Evolutionary conservation across 2,797 vertebrate species (phyloP).

Genomic region (Poecilia picta): DNA sequence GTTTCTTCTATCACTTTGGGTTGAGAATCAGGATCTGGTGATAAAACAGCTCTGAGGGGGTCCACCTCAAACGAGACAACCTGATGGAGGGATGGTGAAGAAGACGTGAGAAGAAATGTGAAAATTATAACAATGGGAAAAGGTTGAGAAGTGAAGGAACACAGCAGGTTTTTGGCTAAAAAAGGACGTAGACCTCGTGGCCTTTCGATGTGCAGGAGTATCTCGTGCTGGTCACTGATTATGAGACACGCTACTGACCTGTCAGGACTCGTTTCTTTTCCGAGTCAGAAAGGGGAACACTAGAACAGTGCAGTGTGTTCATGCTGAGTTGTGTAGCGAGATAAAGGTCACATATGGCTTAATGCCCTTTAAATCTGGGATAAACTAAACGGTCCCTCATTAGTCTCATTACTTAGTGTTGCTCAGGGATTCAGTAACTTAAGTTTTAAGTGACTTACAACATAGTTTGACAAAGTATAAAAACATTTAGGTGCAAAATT

Average conservation of each 20-base stretch:
- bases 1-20: slow-evolving; percentile 22
- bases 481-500: not conserved
- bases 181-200: not conserved
- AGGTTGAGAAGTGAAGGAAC: slow-evolving; percentile 1
- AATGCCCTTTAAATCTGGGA: slow-evolving; percentile 23
- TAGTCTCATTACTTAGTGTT: slow-evolving; percentile 6
- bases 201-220: slow-evolving; percentile 13
- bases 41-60: not conserved
- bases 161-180: slow-evolving; percentile 14
- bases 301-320: not conserved
- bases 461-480: not conserved
- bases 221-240: slow-evolving; percentile 3
- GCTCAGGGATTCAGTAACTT: not conserved
- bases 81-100: not conserved
- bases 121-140: not conserved
- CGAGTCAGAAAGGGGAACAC: not conserved
- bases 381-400: slow-evolving; percentile 10
- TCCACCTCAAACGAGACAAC: not conserved
- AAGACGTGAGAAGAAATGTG: slow-evolving; percentile 5
- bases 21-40: not conserved
- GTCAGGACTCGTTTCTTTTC: not conserved
- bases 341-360: slow-evolving; percentile 20
- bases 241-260: not conserved
- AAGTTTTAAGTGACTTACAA: not conserved
- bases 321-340: not conserved